Base-by-base conservation (phyloP, 2,113 vertebrate genomes). In the Anhinga anhinga region DNA sequence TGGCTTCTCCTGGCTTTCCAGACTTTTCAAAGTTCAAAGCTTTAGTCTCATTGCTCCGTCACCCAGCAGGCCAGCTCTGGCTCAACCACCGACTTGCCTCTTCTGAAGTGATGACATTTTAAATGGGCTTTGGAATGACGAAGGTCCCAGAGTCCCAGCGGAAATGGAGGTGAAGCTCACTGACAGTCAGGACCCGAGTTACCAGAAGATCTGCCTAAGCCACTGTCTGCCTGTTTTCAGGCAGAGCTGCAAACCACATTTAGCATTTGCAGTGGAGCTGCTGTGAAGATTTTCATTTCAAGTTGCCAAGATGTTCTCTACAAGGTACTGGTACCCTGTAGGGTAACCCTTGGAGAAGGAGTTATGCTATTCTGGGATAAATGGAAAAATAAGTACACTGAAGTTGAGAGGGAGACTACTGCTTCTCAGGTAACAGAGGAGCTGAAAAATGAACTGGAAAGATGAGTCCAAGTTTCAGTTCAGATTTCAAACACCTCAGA, bases 61-160 rank as follows among this genome's bases (percentile, higher is more conserved):
- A 76, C 92, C 91, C 80, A 45, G 70, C 91, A 91, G 90, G 90
- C 82, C 84, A 3, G 71, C 66, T 36, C 86, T 94, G 93, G 88
- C 95, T 82, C 66, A 0, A 56, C 73, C 86, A 53, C 42, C 0
- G 2, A 3, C 34, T 16, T 40, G 66, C 34, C 50, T 47, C 80
- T 91, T 18, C 56, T 47, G 40, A 74, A 80, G 80, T 47, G 89
- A 53, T 87, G 91, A 55, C 42, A 76, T 92, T 91, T 93, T 16
- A 17, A 62, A 79, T 63, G 40, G 47, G 52, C 47, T 94, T 49
- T 80, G 96, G 66, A 65, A 93, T 66, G 89, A 58, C 21, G 5
- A 69, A 80, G 53, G 81, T 82, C 58, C 70, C 67, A 1, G 21
- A 74, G 19, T 69, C 79, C 67, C 3, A 0, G 61, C 63, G 81